Base-by-base conservation (phyloP, 2,888 invertebrate species). In the Miltochrista miniata region DNA sequence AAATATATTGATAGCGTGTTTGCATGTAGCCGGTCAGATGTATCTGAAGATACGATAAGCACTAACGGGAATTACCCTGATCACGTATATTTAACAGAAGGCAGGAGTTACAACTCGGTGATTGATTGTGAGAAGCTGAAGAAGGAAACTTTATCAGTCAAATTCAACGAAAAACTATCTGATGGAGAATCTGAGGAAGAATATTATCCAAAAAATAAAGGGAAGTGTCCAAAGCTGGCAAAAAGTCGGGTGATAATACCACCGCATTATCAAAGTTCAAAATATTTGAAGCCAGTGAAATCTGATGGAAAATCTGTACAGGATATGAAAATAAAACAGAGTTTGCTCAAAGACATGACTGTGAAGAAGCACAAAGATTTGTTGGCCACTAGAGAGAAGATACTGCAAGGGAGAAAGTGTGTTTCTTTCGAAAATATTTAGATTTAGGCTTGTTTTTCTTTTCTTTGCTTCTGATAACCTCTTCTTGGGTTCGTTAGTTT, bases 381-480 rank as follows among this genome's bases (percentile, higher is more conserved):
- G 54, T 70, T 94, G 39, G 83, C 70, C 5, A 87, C 85, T 44
- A 92, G 93, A 66, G 93, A 94, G 41, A 89, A 87, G 64, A 90
- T 92, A 56, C 70, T 95, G 46, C 94, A 95, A 69, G 93, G 91
- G 53, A 91, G 92, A 74, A 93, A 92, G 95, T 95, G 81, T 84
- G 86, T 75, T 57, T 44, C 34, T 38, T 51, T 45, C 29, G 15
- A 40, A 42, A 31, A 9, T 49, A 34, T 31, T 35, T 36, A 12
- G 11, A 7, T 12, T 24, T 11, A 24, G 1, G 12, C 9, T 13
- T 50, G n/a, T 35, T 30, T 15, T 12, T 9, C 9, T 1, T 33
- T 33, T 7, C 38, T 33, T 31, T 24, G 24, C 11, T 39, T 40
- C n/a, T 14, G 15, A 7, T 7, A 4, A 9, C 18, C 18, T 5